These are phyloP conservation scores for Sialia sialis DNA, from an alignment of 2,113 vertebrate species.

Conservation along the genomic window DNA sequence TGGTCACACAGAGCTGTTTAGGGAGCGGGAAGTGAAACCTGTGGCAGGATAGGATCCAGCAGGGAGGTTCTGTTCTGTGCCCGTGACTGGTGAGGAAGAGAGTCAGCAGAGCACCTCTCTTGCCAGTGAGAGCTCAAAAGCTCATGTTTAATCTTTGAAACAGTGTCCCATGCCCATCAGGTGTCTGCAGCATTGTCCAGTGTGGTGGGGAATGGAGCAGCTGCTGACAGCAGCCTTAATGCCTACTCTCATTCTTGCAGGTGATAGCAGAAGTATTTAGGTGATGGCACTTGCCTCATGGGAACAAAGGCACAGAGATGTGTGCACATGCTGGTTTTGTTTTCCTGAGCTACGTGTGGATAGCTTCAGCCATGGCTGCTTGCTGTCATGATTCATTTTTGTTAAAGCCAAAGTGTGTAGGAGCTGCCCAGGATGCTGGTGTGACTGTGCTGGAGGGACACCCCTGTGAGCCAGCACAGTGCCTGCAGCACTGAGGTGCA, in stretches of 20 bases:
- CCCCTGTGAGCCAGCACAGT: background rate
- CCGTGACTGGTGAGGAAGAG: background rate
- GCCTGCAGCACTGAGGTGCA: rapidly evolving
- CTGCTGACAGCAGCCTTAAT: background rate
- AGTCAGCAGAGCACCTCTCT: background rate
- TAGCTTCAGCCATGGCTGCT: background rate
- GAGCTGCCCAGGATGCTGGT: constrained; percentile 1
- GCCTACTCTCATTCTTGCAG: background rate
- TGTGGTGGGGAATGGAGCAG: background rate
- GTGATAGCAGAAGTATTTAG: background rate
- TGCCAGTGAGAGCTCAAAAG: background rate
- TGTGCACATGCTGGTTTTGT: background rate
- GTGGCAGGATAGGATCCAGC: background rate
- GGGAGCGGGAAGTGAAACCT: background rate
- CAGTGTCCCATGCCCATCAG: background rate
- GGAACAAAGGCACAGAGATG: background rate
- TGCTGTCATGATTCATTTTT: constrained; percentile 3
- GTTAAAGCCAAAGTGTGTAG: background rate
- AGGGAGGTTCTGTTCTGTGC: background rate
- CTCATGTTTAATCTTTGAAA: rapidly evolving
- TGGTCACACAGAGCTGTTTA: background rate
- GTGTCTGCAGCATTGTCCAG: background rate
- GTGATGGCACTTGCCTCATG: background rate
- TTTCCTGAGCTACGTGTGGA: background rate
- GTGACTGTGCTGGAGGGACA: background rate